Evolutionary conservation across 2,113 vertebrate species (phyloP), one percentile per base, ranked within the genome.

Genomic region (Centropristis striata): DNA sequence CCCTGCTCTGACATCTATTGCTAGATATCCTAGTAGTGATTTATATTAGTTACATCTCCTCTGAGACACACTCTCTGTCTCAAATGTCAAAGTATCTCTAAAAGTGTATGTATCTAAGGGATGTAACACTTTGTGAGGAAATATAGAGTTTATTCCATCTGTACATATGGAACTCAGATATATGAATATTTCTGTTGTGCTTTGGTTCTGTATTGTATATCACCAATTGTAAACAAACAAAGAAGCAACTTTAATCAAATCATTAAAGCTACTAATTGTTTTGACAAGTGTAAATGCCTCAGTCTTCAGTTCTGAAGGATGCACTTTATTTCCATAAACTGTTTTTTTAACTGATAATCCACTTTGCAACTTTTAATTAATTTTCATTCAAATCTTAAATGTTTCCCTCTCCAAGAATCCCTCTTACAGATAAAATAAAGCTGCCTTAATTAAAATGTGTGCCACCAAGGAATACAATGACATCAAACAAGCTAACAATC

Each of bases 201-300:
- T 92, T 88, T 80, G 54, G 70, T 88, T 88, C 32, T 8, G 60
- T 81, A 79, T 68, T 60, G 32, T 61, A 57, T 50, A 54, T 51
- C 64, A 47, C 39, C 36, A 32, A 67, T 8, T 88, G 86, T 84
- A 79, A 78, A 76, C 13, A 70, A 64, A 72, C 23, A 76, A 47
- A 86, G 71, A 69, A 73, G 58, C 50, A 77, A 80, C 70, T 85
- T 79, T 75, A 90, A 90, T 84, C 82, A 89, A 88, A 66, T 28
- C 21, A 63, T 81, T 16, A 80, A 79, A 87, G 41, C 73, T 83
- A 39, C 12, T 32, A 36, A 42, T 84, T 71, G 11, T 77, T 80
- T 60, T 44, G 15, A 67, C 39, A 8, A 60, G 18, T 75, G 49
- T 55, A 80, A 25, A 41, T 7, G 16, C 0, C 21, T 67, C 63